A percentile compares a stretch with the other conserved stretches of the same genome.
These are phyloP conservation scores for Oryzias sinensis DNA, from an alignment of 2,797 vertebrate genomes.

Conservation along the genomic window DNA sequence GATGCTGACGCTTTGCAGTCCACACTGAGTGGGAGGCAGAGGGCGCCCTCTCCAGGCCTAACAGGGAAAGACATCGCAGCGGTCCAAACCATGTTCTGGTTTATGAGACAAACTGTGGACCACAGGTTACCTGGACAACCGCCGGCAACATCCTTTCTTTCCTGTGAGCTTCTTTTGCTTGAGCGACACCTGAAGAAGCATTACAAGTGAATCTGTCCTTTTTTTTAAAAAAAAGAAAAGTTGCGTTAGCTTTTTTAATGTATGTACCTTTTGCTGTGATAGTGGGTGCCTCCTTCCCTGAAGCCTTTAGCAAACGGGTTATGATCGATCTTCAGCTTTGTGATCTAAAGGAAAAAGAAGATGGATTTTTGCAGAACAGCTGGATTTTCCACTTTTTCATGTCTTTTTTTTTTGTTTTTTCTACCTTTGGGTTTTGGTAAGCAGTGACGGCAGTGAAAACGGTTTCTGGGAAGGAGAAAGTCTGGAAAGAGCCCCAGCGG, in stretches of 20 bases:
- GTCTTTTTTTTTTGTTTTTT: background rate
- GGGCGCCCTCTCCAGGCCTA: slow-evolving; percentile 69
- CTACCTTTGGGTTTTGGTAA: slow-evolving; percentile 88
- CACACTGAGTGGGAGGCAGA: slow-evolving; percentile 48
- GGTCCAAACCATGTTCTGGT: background rate
- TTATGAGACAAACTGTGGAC: too few relatives aligned
- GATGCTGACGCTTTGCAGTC: slow-evolving; percentile 12
- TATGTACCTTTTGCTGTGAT: slow-evolving; percentile 57
- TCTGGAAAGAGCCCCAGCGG: slow-evolving; percentile 84
- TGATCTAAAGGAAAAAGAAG: slow-evolving; percentile 71
- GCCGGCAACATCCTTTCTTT: slow-evolving; percentile 11
- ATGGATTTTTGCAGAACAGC: too few relatives aligned
- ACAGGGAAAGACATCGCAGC: slow-evolving; percentile 34
- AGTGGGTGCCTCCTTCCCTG: slow-evolving; percentile 79
- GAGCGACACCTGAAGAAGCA: slow-evolving; percentile 41
- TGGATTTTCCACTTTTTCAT: background rate
- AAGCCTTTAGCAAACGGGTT: slow-evolving; percentile 89
- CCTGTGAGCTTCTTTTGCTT: slow-evolving; percentile 27
- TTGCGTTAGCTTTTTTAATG: background rate
- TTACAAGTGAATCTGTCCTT: background rate
- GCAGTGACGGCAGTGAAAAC: slow-evolving; percentile 88
- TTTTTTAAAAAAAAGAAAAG: background rate
- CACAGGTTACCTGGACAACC: slow-evolving; percentile 37
- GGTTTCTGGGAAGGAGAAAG: slow-evolving; percentile 87
- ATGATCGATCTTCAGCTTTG: slow-evolving; percentile 87